A percentile compares a stretch with the other conserved stretches of the same genome.
Evolutionary conservation across 2,888 invertebrate species (phyloP).

Genomic region (Thelaira solivaga): DNA sequence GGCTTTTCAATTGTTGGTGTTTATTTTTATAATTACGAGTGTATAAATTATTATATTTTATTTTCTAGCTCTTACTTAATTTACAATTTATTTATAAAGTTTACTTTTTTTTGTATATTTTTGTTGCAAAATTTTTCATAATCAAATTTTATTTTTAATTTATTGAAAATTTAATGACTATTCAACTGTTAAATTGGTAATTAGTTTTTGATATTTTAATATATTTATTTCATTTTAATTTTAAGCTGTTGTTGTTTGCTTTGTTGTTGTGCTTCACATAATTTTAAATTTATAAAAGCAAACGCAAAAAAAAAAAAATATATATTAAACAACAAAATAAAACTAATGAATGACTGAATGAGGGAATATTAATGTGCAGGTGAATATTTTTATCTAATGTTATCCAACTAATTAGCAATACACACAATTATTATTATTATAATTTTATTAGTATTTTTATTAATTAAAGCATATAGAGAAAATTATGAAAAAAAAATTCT

Average conservation of each 20-base stretch:
- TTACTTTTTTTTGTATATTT: background rate
- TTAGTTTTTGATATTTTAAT: conserved; percentile 57
- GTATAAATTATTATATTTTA: conserved; percentile 1
- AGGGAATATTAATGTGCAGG: too few species aligned
- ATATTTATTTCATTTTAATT: conserved; percentile 38
- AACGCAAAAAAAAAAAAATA: background rate
- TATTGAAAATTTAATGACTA: conserved; percentile 55
- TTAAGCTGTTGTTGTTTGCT: background rate
- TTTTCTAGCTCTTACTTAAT: background rate
- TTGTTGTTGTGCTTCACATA: conserved; percentile 7
- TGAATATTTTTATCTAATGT: conserved; percentile 53
- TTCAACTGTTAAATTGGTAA: conserved; percentile 58
- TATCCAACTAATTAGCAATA: conserved; percentile 51
- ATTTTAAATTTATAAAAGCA: background rate
- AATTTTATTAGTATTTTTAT: conserved; percentile 33
- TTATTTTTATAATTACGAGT: background rate
- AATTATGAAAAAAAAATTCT: background rate
- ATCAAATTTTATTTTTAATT: conserved; percentile 53
- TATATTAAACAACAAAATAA: conserved; percentile 6
- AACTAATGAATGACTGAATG: conserved; percentile 46
- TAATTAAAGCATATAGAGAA: background rate
- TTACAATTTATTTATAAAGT: conserved; percentile 7
- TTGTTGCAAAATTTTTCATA: conserved; percentile 19
- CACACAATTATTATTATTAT: conserved; percentile 55
- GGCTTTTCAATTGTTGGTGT: too few species aligned